Evolutionary conservation across 2,888 invertebrate genomes (phyloP).

Genomic region (Caenorhabditis macrosperma): DNA sequence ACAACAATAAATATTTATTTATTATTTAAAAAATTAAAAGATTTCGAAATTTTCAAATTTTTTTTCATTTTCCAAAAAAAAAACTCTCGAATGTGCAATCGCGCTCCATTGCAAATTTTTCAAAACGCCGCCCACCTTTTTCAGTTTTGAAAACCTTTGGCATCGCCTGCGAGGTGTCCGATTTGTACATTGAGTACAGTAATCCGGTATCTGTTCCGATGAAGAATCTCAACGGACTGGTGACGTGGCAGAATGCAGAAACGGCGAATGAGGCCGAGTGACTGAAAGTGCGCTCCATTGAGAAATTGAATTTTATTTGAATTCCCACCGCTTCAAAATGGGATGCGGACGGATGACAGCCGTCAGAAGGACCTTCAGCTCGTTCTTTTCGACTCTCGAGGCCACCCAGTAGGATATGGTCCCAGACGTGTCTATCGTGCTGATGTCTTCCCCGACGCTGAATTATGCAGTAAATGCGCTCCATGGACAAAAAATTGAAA

Average conservation of each 20-base stretch:
- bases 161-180: slow-evolving; percentile 48
- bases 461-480: not conserved
- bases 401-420: slow-evolving; percentile 53
- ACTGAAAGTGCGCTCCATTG: slow-evolving; percentile 12
- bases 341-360: slow-evolving; percentile 57
- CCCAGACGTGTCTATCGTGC: slow-evolving; percentile 50
- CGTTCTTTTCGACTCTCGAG: slow-evolving; percentile 45
- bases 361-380: slow-evolving; percentile 33
- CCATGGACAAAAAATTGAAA: not conserved
- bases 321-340: slow-evolving; percentile 42
- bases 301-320: not conserved
- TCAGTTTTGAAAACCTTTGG: slow-evolving; percentile 58
- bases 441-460: slow-evolving; percentile 49
- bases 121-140: slow-evolving; percentile 33
- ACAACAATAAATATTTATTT: no score
- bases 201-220: slow-evolving; percentile 57
- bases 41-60: no score
- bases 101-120: not conserved
- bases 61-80: no score
- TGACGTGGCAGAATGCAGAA: slow-evolving; percentile 37
- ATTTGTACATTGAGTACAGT: slow-evolving; percentile 48
- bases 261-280: slow-evolving; percentile 41
- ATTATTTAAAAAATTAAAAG: no score
- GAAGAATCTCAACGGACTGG: slow-evolving; percentile 43
- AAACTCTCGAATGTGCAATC: no score